Evolutionary conservation across 2,797 vertebrate species (phyloP), one percentile per base, ranked within the genome.

Genomic region (Halcyon badia): DNA sequence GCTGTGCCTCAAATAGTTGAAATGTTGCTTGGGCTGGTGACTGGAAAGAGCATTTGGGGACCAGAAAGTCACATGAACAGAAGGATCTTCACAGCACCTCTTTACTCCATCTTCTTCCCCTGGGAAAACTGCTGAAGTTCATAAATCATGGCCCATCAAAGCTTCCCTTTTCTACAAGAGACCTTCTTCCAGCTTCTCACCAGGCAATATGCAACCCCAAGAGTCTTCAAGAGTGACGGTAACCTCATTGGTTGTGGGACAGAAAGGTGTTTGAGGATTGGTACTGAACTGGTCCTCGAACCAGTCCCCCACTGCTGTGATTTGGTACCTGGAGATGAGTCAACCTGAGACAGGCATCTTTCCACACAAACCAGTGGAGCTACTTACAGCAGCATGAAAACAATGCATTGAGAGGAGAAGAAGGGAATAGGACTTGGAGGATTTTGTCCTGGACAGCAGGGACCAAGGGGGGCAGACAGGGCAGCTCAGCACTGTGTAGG

Each of bases 381-480:
- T 64, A 58, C 15, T 46, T 83, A 57, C 4, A 52, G 35, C 35
- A 77, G 41, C 20, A 15, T 56, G 30, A 72, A 61, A 61, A n/a
- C 31, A 48, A 64, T 24, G 44, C 19, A 48, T 14, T 0, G 1
- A 73, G 44, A 72, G 58, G 46, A 49, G 66, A 54, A 75, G 11
- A 8, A 30, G 17, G 20, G 37, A 60, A 28, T 11, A n/a, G 41
- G 33, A 33, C 11, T 37, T 58, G 2, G 5, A 9, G 22, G 17
- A 24, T 44, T 61, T 61, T 71, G 52, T 25, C 41, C 65, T 33
- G 69, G 35, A 44, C 11, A 80, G 35, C 31, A 8, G 14, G 31
- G 15, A 42, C 24, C 5, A 48, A 64, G 26, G 8, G 7, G 39
- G 9, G 3, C 9, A 48, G 35, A 70, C 0, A 1, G 17, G 28